These are phyloP conservation scores for Rhagophthalmus giganteus DNA, from an alignment of 2,888 invertebrate species.

Conservation along the genomic window DNA sequence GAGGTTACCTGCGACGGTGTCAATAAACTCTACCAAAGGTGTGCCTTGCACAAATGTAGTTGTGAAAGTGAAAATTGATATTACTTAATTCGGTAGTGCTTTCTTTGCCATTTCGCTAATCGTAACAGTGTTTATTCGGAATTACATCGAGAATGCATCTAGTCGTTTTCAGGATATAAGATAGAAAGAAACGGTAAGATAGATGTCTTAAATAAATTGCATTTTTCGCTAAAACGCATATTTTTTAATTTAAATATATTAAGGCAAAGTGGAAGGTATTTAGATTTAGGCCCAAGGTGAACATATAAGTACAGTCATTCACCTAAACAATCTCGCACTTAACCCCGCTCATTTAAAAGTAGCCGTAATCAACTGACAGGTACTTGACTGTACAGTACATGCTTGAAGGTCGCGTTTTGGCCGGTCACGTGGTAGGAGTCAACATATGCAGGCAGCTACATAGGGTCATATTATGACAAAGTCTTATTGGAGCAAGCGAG, in stretches of 20 bases:
- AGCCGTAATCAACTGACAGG: constrained; percentile 47
- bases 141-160: constrained; percentile 25
- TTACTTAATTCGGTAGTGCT: constrained; percentile 17
- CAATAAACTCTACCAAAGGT: constrained; percentile 55
- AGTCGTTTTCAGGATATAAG: constrained; percentile 25
- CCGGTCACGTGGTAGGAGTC: constrained; percentile 55
- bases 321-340: constrained; percentile 43
- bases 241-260: constrained; percentile 33
- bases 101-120: no score
- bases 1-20: constrained; percentile 51
- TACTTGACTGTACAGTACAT: constrained; percentile 52
- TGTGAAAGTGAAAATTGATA: constrained; percentile 54
- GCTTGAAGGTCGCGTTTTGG: constrained; percentile 60
- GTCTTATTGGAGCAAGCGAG: constrained; percentile 31
- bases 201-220: constrained; percentile 3
- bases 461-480: constrained; percentile 57
- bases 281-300: constrained; percentile 50
- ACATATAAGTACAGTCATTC: constrained; percentile 48
- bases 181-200: constrained; percentile 28
- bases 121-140: no score
- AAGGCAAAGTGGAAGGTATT: constrained; percentile 43
- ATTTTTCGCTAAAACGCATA: constrained; percentile 33
- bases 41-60: constrained; percentile 51
- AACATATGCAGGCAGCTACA: constrained; percentile 48
- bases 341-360: constrained; percentile 31